phyloP scores from a whole-genome alignment of 1,140 invertebrate genomes.

The Drosophila trapezifrons region DNA sequence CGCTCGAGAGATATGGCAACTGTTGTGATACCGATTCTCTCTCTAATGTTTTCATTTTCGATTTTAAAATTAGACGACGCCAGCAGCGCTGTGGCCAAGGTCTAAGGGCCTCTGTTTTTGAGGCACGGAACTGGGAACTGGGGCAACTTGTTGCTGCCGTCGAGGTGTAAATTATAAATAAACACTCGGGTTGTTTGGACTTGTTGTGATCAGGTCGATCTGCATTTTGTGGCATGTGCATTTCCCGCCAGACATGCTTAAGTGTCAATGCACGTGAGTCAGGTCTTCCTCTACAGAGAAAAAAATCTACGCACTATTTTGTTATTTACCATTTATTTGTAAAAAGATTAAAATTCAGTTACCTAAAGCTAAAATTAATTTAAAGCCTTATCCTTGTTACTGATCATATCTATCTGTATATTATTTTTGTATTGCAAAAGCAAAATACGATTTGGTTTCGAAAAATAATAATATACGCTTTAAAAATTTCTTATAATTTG shows the following conservation, averaged over 20 bases:
- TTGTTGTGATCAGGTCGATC: constrained; percentile 30
- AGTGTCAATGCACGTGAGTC: constrained; percentile 5
- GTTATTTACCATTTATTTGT: too few relatives aligned
- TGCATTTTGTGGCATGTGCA: constrained; percentile 20
- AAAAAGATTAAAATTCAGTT: too few relatives aligned
- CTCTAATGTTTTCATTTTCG: constrained; percentile 36
- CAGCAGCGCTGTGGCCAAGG: constrained; percentile 52
- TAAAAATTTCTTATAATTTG: too few relatives aligned
- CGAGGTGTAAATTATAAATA: constrained; percentile 71
- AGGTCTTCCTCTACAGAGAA: neutral
- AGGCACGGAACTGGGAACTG: constrained; percentile 42
- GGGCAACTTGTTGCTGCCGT: constrained; percentile 68
- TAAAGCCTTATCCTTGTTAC: too few relatives aligned
- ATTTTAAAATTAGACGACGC: constrained; percentile 67
- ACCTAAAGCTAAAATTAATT: too few relatives aligned
- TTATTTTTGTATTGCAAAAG: too few relatives aligned
- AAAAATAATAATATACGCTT: too few relatives aligned
- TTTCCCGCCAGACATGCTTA: constrained; percentile 1
- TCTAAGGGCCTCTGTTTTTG: constrained; percentile 49
- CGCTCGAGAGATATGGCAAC: constrained; percentile 38
- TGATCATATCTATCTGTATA: too few relatives aligned
- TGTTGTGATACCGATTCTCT: constrained; percentile 38
- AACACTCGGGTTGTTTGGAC: constrained; percentile 44
- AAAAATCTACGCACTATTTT: neutral
- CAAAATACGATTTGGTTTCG: too few relatives aligned